Conservation (phyloP, 2,113 vertebrate genomes). For the Bubo bubo region DNA sequence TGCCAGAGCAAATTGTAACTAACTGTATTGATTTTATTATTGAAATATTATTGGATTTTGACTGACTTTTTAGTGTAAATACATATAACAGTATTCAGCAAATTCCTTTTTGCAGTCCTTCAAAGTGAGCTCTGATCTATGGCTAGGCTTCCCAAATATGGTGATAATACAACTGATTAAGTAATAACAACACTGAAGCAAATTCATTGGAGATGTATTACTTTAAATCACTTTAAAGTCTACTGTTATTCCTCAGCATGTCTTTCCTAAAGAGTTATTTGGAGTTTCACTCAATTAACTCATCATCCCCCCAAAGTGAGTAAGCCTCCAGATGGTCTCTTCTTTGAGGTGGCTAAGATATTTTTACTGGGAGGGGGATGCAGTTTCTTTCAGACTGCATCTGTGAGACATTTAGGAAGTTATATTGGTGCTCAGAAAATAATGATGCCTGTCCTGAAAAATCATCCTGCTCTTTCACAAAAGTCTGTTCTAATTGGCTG, state of each 20-base stretch:
- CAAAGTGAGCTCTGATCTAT: background rate
- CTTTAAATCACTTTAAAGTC: background rate
- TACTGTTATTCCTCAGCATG: background rate
- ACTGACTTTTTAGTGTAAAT: background rate
- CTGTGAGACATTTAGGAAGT: slow-evolving; percentile 68
- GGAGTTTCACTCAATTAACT: slow-evolving; percentile 48
- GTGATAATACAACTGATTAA: background rate
- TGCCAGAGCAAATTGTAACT: background rate
- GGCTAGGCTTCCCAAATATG: background rate
- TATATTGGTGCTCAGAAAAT: slow-evolving; percentile 50
- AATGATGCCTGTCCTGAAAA: slow-evolving; percentile 51
- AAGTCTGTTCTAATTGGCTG: slow-evolving; percentile 51
- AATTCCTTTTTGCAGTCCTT: background rate
- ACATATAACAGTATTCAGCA: background rate
- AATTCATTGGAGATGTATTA: background rate
- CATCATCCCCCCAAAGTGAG: slow-evolving; percentile 12
- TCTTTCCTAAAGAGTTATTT: slow-evolving; percentile 29
- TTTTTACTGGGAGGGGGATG: slow-evolving; percentile 42
- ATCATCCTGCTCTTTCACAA: slow-evolving; percentile 44
- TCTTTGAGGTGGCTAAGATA: slow-evolving; percentile 47
- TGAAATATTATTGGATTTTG: background rate
- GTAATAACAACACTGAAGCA: background rate
- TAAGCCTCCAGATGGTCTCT: slow-evolving; percentile 64
- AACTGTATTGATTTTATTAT: background rate
- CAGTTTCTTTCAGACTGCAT: slow-evolving; percentile 50